Evolutionary conservation across 2,797 vertebrate genomes (phyloP).

Genomic region (Sebastes kiyomatsui): DNA sequence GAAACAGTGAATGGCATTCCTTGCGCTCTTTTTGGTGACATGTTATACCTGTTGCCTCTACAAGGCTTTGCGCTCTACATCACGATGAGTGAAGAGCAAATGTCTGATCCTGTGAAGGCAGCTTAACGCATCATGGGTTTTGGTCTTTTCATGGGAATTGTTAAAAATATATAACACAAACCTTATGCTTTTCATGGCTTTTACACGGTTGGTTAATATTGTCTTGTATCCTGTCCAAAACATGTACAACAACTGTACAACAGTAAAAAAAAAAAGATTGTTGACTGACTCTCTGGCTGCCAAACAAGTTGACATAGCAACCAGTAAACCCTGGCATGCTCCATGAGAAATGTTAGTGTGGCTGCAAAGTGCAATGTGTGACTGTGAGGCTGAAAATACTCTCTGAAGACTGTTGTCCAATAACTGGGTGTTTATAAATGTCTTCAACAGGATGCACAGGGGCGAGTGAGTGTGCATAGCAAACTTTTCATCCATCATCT

Average conservation of each 20-base stretch:
- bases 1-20: too few species aligned
- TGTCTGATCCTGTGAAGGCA: too few species aligned
- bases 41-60: too few species aligned
- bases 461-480: not conserved
- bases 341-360: constrained; percentile 22
- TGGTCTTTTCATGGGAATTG: not conserved
- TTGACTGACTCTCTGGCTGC: constrained; percentile 16
- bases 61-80: too few species aligned
- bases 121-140: not conserved
- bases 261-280: constrained; percentile 1
- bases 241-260: not conserved
- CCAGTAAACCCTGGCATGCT: constrained; percentile 41
- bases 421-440: not conserved
- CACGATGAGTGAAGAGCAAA: too few species aligned
- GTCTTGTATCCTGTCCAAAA: not conserved
- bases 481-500: constrained; percentile 45
- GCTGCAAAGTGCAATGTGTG: constrained; percentile 25
- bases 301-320: constrained; percentile 57
- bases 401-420: not conserved
- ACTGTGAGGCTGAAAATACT: constrained; percentile 43
- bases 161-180: not conserved
- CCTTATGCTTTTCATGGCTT: not conserved
- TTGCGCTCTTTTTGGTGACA: too few species aligned
- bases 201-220: not conserved
- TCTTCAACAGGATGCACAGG: constrained; percentile 1